A percentile compares a stretch with the other conserved stretches of the same genome.
Evolutionary conservation across 2,113 vertebrate species (phyloP).

Genomic region (Oreochromis niloticus): DNA sequence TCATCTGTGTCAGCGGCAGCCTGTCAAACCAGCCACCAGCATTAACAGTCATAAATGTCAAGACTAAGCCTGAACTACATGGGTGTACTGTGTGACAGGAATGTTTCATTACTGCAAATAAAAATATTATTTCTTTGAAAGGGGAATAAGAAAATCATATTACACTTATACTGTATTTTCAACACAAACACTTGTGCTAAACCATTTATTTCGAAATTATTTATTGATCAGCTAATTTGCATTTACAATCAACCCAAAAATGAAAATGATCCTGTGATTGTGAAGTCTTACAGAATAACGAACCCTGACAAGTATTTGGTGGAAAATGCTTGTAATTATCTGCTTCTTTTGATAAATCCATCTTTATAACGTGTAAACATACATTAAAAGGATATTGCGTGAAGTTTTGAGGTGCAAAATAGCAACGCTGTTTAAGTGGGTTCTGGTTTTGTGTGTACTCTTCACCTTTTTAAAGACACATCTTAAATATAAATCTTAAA

Average conservation of each 20-base stretch:
- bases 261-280: neutral
- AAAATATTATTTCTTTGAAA: neutral
- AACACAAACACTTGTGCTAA: neutral
- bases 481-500: neutral
- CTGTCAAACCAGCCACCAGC: constrained; percentile 41
- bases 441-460: neutral
- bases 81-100: neutral
- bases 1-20: constrained; percentile 43
- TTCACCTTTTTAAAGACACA: neutral
- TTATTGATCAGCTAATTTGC: neutral
- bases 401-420: neutral
- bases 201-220: neutral
- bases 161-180: neutral
- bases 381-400: neutral
- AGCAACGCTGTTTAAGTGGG: neutral
- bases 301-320: neutral
- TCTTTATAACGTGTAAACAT: neutral
- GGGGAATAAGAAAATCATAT: neutral
- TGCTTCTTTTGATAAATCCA: neutral
- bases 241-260: neutral
- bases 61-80: neutral
- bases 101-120: neutral
- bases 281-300: neutral
- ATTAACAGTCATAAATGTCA: constrained; percentile 17
- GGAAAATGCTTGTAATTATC: neutral